phyloP scores from a whole-genome alignment of 2,888 invertebrate species.

The Synergus umbraculus region DNA sequence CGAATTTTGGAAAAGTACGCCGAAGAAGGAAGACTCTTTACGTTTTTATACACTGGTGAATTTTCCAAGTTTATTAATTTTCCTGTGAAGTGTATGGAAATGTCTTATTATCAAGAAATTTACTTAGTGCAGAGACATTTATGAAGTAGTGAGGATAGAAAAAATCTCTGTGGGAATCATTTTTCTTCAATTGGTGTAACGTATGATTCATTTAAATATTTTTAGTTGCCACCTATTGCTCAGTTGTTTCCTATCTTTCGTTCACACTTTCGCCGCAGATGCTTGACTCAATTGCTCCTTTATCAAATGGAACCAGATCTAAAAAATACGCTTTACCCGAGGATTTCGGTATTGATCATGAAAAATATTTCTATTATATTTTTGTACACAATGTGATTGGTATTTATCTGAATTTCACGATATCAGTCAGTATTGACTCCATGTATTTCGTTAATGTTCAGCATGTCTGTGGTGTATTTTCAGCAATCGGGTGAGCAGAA shows the following conservation, averaged over 20 bases:
- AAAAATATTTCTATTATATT: conserved; percentile 45
- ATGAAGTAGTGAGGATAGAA: background rate
- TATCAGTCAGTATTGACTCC: conserved; percentile 41
- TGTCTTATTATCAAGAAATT: background rate
- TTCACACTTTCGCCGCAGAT: conserved; percentile 42
- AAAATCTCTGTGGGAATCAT: background rate
- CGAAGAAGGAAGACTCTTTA: conserved; percentile 32
- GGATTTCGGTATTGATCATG: conserved; percentile 34
- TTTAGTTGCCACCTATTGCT: conserved; percentile 26
- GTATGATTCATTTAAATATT: conserved; percentile 14
- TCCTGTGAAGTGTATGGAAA: background rate
- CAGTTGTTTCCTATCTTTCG: background rate
- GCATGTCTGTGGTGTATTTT: conserved; percentile 47
- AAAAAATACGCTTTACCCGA: conserved; percentile 1
- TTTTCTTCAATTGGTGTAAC: background rate
- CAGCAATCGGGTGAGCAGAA: conserved; percentile 44
- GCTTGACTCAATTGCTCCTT: conserved; percentile 37
- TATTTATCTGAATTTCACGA: conserved; percentile 26
- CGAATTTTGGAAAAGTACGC: conserved; percentile 39
- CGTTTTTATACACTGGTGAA: conserved; percentile 35
- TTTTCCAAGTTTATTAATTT: background rate
- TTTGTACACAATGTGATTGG: conserved; percentile 34
- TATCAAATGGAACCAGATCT: background rate
- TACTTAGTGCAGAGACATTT: background rate
- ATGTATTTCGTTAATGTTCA: conserved; percentile 47